Conservation (phyloP, 53 echinoderm and acorn worm species). For the Glandiceps talaboti region DNA sequence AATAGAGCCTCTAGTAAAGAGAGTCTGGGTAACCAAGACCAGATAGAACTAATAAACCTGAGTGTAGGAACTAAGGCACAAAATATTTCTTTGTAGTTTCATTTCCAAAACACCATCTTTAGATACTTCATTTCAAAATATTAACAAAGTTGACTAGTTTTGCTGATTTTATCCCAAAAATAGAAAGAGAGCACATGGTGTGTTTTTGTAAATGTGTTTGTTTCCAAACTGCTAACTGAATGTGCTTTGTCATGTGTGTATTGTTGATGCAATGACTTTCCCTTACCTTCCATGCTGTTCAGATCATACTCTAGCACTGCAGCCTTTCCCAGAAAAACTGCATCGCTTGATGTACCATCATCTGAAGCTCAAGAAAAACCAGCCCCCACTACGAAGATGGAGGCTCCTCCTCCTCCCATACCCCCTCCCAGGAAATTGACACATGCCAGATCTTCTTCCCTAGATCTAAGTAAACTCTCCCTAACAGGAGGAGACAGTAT, state of each 20-base stretch:
- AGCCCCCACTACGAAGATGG: not conserved
- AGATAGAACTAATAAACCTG: no score
- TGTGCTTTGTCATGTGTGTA: not conserved
- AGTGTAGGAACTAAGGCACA: no score
- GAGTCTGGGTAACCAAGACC: no score
- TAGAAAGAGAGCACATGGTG: no score
- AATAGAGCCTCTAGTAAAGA: no score
- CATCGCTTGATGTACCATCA: not conserved
- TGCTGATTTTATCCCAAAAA: no score
- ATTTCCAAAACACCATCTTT: no score
- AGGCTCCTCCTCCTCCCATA: slow-evolving; percentile 31
- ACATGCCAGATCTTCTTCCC: slow-evolving; percentile 42
- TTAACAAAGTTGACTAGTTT: no score
- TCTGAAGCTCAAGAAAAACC: not conserved
- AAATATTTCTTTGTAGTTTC: no score
- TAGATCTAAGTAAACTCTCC: slow-evolving; percentile 31
- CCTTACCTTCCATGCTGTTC: not conserved
- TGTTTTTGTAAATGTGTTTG: no score
- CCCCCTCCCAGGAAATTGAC: slow-evolving; percentile 28
- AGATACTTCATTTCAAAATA: no score
- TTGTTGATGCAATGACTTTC: not conserved
- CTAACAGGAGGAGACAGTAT: not conserved
- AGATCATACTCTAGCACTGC: slow-evolving; percentile 1
- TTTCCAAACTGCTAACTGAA: no score
- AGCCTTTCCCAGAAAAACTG: not conserved